A percentile compares a stretch with the other conserved stretches of the same genome.
phyloP scores from a whole-genome alignment of 2,113 vertebrate species.

The Coptodon bakossiorum region DNA sequence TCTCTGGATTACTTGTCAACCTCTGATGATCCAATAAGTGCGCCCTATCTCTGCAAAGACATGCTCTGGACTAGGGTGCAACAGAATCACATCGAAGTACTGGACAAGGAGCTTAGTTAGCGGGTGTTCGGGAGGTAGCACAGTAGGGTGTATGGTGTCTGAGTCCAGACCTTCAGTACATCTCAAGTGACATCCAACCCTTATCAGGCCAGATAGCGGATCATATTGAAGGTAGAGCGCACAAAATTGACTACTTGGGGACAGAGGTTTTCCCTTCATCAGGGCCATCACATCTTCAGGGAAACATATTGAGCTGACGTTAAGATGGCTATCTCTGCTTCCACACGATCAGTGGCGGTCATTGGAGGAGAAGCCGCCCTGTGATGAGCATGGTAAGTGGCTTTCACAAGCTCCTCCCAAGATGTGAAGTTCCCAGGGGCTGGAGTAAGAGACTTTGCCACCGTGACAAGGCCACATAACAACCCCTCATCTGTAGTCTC shows the following conservation, averaged over 20 bases:
- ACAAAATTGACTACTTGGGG: background rate
- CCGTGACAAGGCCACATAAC: background rate
- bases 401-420: background rate
- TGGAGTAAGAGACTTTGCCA: background rate
- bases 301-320: background rate
- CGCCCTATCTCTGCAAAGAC: background rate
- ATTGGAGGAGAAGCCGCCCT: background rate
- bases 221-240: background rate
- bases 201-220: background rate
- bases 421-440: background rate
- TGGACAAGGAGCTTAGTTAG: background rate
- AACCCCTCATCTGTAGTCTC: background rate
- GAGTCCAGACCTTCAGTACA: background rate
- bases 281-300: background rate
- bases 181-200: background rate
- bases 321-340: background rate
- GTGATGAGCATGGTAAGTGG: background rate
- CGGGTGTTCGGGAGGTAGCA: background rate
- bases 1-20: background rate
- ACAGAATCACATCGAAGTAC: background rate
- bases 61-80: background rate
- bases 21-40: background rate
- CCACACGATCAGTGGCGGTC: background rate
- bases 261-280: background rate
- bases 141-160: background rate